A percentile compares a stretch with the other conserved stretches of the same genome.
These are phyloP conservation scores for Puntigrus tetrazona DNA, from an alignment of 2,113 vertebrate species.

Conservation along the genomic window DNA sequence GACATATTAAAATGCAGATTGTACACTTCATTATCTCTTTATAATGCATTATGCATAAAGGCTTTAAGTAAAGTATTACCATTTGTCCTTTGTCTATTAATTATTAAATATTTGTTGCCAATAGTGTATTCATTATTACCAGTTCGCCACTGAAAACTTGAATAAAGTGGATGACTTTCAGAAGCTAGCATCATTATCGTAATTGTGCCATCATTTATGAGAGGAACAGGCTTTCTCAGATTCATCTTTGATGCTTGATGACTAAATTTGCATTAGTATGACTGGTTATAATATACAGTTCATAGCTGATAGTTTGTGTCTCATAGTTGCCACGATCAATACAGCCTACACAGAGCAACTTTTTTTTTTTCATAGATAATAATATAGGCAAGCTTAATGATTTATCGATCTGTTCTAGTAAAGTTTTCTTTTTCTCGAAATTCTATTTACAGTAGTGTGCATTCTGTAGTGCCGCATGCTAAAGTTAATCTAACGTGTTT, in stretches of 20 bases:
- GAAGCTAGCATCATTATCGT: neutral
- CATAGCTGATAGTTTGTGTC: neutral
- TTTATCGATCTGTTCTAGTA: neutral
- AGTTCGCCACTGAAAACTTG: too few species aligned
- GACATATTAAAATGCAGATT: too few species aligned
- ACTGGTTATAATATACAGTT: too few species aligned
- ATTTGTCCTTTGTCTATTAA: too few species aligned
- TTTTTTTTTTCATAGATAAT: neutral
- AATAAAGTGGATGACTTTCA: neutral
- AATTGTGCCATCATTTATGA: neutral
- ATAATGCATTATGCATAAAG: too few species aligned
- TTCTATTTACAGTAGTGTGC: neutral
- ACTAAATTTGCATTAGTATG: too few species aligned
- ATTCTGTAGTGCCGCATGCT: neutral
- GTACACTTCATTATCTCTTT: too few species aligned
- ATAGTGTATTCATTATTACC: too few species aligned
- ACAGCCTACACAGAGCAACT: neutral
- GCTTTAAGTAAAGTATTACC: too few species aligned
- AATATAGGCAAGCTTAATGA: neutral
- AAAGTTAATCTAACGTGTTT: too few species aligned
- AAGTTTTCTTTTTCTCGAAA: neutral
- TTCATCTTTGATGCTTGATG: neutral
- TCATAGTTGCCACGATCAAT: neutral
- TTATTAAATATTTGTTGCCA: too few species aligned
- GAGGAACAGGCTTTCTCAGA: neutral